A percentile compares a stretch with the other conserved stretches of the same genome.
Evolutionary conservation across 2,113 vertebrate species (phyloP).

Genomic region (Acinonyx jubatus): DNA sequence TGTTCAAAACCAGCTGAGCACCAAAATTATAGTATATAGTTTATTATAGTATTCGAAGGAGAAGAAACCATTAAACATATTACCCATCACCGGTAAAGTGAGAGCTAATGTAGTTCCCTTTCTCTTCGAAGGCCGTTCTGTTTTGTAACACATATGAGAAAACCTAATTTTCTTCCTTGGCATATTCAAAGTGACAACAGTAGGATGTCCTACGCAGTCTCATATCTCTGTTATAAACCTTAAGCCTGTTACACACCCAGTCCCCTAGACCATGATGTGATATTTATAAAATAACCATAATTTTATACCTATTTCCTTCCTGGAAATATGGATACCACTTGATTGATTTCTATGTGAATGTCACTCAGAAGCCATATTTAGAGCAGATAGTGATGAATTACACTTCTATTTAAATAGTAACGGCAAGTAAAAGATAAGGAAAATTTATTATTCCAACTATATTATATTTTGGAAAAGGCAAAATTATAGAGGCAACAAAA

Average conservation of each 20-base stretch:
- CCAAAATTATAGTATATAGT: not conserved
- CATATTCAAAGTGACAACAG: not conserved
- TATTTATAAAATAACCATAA: not conserved
- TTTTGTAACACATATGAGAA: not conserved
- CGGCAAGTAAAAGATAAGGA: not conserved
- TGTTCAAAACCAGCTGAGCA: not conserved
- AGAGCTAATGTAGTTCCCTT: not conserved
- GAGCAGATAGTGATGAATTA: not conserved
- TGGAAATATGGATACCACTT: not conserved
- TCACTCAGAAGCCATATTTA: not conserved
- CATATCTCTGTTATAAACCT: not conserved
- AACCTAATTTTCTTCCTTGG: not conserved
- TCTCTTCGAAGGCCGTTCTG: not conserved
- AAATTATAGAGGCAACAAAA: not conserved
- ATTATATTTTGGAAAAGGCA: not conserved
- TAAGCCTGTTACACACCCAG: not conserved
- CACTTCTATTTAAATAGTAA: not conserved
- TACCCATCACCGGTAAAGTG: not conserved
- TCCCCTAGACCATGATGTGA: not conserved
- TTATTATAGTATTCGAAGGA: not conserved
- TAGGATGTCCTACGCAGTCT: fast-evolving
- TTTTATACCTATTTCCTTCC: not conserved
- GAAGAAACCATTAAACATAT: not conserved
- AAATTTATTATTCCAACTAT: not conserved
- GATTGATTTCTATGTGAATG: not conserved